Percentiles rank a stretch among this genome's conserved stretches.
Evolutionary conservation across 2,888 invertebrate species (phyloP).

Genomic region (Mechanitis mazaeus): DNA sequence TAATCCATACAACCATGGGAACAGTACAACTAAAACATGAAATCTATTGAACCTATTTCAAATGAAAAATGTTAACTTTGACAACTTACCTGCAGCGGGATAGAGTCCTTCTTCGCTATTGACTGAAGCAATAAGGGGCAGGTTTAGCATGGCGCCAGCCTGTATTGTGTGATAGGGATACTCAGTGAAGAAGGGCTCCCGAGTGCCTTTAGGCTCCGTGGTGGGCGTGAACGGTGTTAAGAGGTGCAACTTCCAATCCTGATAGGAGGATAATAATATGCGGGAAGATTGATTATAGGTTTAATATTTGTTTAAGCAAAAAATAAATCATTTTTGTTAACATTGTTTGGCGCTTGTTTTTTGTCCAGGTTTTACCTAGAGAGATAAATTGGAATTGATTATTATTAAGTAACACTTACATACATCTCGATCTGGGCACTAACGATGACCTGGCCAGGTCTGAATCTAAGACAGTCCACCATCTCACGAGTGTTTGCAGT

Average conservation of each 20-base stretch:
- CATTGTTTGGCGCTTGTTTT: background rate
- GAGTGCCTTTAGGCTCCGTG: conserved; percentile 69
- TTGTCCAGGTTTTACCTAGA: too few relatives aligned
- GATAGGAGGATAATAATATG: conserved; percentile 11
- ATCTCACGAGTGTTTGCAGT: conserved; percentile 68
- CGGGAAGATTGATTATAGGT: conserved; percentile 7
- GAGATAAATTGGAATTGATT: too few relatives aligned
- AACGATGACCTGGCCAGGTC: conserved; percentile 79
- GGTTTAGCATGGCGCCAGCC: conserved; percentile 76
- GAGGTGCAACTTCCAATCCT: conserved; percentile 77
- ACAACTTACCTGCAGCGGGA: conserved; percentile 76
- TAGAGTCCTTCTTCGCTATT: conserved; percentile 85
- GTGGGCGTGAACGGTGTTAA: conserved; percentile 85
- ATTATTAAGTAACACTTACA: conserved; percentile 58
- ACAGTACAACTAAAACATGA: too few relatives aligned
- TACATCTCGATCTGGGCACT: conserved; percentile 72
- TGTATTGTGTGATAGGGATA: conserved; percentile 79
- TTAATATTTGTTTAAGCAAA: background rate
- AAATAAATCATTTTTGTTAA: too few relatives aligned
- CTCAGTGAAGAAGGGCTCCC: conserved; percentile 79
- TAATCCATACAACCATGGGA: too few relatives aligned
- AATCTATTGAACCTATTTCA: too few relatives aligned
- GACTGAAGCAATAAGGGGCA: conserved; percentile 83
- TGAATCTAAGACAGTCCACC: conserved; percentile 79
- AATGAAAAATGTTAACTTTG: too few relatives aligned